Base-by-base conservation (phyloP, 2,797 vertebrate genomes). In the Astyanax mexicanus region DNA sequence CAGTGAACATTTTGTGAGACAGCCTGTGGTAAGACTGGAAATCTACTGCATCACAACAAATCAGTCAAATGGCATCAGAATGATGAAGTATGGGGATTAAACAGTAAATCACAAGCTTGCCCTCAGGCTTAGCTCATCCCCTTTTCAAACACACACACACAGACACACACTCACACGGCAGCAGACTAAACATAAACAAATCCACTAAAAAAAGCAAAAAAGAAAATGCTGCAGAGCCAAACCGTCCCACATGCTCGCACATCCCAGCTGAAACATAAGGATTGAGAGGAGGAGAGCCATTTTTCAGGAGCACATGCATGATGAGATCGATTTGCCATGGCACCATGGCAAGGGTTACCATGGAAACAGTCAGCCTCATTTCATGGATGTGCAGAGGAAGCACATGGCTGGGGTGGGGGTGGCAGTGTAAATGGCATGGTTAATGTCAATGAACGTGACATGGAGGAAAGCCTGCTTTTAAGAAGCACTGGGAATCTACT, bases 301-400 rank as follows among this genome's bases (percentile, higher is more conserved):
- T 69, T 47, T 84, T 81, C 15, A 75, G 45, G 72, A 64, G 72
- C 17, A 9, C 78, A 76, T 78, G 81, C 81, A 78, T 45, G 72
- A 70, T 60, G 78, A 86, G 80, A 86, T 86, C 32, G 64, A 89
- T 85, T 74, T 74, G 69, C 85, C 81, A 83, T 69, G 75, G 79
- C 80, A 85, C 86, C 82, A 81, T 52, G 64, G 78, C 77, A 82
- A 82, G 54, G 37, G 88, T 92, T 88, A 90, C 86, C 90, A 92
- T 92, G 88, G 93, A 90, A 91, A 93, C 91, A 90, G 83, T 85
- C 72, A 64, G 74, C 27, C 72, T 57, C 81, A 84, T 37, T 85
- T 79, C 83, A 83, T 78, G 64, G 52, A 71, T 54, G 47, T 72
- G 69, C 15, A 75, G 74, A 66, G 80, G 70, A 85, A 64, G 61